phyloP scores from a whole-genome alignment of 2,797 vertebrate species.

The Numenius phaeopus region DNA sequence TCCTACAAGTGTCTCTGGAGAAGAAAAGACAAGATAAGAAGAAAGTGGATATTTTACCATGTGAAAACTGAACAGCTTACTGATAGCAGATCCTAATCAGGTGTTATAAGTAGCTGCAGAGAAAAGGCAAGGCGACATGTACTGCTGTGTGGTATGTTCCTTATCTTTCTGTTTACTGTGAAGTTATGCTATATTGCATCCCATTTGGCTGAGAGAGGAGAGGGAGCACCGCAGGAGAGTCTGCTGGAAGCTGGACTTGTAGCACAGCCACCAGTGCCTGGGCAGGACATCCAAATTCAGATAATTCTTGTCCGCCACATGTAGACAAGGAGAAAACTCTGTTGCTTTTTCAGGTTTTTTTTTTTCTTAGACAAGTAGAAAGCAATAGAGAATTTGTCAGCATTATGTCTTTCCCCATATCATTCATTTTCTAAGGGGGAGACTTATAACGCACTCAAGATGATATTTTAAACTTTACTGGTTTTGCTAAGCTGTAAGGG shows the following conservation, averaged over 20 bases:
- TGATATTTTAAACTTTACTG: not conserved
- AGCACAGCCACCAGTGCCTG: not conserved
- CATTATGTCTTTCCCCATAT: not conserved
- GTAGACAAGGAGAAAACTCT: not conserved
- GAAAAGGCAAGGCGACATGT: not conserved
- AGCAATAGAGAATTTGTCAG: not conserved
- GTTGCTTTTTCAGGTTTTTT: not conserved
- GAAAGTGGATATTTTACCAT: not conserved
- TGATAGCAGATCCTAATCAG: not conserved
- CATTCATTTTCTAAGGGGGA: not conserved
- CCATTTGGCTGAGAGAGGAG: not conserved
- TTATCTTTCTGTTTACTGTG: not conserved
- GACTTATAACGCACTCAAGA: not conserved
- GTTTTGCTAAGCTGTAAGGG: not conserved
- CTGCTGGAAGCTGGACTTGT: not conserved
- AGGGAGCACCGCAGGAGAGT: not conserved
- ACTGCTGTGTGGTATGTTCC: not conserved
- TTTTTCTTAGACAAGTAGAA: not conserved
- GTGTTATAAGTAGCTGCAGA: not conserved
- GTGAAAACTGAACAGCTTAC: not conserved
- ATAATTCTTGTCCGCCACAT: not conserved
- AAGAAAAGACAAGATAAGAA: not conserved
- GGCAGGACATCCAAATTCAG: not conserved
- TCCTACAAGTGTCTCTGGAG: not conserved
- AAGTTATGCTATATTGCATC: not conserved